Conservation (phyloP, 1,140 invertebrate species). For the Wasmannia auropunctata region DNA sequence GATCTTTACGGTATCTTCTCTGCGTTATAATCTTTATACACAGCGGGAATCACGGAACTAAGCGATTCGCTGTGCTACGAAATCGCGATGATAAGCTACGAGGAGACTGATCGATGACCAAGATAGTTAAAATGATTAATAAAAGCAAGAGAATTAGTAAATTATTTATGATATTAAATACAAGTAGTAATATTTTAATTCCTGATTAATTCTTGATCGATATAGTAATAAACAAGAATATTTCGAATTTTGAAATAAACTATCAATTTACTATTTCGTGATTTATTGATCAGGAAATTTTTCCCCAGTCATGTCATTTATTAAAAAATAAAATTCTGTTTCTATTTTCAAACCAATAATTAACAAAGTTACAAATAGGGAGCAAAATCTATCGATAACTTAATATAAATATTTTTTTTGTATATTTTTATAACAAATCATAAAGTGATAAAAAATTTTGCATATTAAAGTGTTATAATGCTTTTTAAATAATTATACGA, state of each 20-base stretch:
- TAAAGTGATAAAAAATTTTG: background rate
- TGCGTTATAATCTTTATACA: background rate
- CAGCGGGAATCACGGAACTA: background rate
- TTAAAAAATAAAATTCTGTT: background rate
- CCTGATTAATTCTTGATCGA: background rate
- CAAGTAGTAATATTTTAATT: background rate
- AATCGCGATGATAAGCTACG: background rate
- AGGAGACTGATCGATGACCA: background rate
- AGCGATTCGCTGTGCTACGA: background rate
- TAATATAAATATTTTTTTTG: background rate
- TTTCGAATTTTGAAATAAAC: background rate
- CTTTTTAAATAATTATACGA: too few species aligned
- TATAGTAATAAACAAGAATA: background rate
- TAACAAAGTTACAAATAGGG: background rate
- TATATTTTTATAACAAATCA: background rate
- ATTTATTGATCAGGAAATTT: background rate
- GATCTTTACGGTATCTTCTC: conserved; percentile 5
- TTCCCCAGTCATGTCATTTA: background rate
- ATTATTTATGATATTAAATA: background rate
- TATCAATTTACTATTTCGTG: background rate
- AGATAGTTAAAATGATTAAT: background rate
- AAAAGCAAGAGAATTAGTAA: background rate
- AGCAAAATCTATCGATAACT: background rate
- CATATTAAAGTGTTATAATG: background rate
- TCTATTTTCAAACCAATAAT: background rate